phyloP scores from a whole-genome alignment of 2,888 invertebrate species.

The Diadegma fenestrale region DNA sequence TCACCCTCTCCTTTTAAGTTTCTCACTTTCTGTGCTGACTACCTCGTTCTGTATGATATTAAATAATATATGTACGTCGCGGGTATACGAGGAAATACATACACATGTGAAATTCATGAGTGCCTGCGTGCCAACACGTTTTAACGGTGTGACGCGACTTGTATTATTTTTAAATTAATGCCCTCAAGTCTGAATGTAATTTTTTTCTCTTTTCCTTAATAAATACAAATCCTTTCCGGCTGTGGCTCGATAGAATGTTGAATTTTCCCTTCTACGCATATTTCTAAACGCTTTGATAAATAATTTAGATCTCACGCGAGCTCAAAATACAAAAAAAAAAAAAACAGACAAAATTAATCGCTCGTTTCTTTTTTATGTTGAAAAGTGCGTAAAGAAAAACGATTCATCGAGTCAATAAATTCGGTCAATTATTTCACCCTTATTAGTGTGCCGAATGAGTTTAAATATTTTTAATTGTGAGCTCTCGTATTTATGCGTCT shows the following conservation, averaged over 20 bases:
- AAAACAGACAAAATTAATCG: conserved; percentile 36
- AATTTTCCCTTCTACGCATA: conserved; percentile 26
- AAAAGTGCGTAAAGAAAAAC: neutral
- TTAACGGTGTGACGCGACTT: conserved; percentile 40
- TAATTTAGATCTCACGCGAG: conserved; percentile 45
- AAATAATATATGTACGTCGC: conserved; percentile 49
- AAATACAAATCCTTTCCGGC: conserved; percentile 18
- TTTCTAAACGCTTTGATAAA: conserved; percentile 18
- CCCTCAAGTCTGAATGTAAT: conserved; percentile 9
- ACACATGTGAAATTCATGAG: conserved; percentile 19
- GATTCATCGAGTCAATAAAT: neutral
- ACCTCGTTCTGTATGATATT: conserved; percentile 55
- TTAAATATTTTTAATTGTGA: neutral
- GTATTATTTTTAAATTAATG: conserved; percentile 47
- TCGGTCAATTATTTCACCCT: neutral
- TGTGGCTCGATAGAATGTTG: conserved; percentile 45
- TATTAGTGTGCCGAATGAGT: neutral
- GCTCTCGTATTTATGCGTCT: neutral
- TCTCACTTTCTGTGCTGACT: conserved; percentile 52
- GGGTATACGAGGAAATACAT: neutral
- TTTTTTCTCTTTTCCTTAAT: conserved; percentile 15
- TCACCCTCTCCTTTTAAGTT: conserved; percentile 57
- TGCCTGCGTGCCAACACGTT: conserved; percentile 54
- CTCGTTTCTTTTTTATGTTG: conserved; percentile 10
- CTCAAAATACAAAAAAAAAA: neutral